phyloP scores from a whole-genome alignment of 2,888 invertebrate species.

The Athalia rosae region DNA sequence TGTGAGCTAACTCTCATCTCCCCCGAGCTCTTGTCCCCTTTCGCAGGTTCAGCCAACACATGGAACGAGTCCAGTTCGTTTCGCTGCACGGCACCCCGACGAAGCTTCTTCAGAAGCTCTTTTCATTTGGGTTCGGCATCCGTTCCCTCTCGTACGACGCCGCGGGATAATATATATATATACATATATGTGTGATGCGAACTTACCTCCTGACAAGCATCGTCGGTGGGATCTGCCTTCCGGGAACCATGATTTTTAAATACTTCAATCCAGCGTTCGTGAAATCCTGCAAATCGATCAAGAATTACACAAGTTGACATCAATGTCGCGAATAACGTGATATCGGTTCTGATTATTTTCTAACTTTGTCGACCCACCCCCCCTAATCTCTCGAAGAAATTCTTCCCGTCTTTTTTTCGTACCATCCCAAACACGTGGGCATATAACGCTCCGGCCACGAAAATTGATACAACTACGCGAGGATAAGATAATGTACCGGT shows the following conservation, averaged over 20 bases:
- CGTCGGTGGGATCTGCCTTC: constrained; percentile 74
- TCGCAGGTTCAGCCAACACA: not conserved
- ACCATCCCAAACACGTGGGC: constrained; percentile 4
- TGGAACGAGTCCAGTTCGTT: constrained; percentile 6
- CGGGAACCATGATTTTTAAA: constrained; percentile 76
- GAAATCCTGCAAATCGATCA: constrained; percentile 71
- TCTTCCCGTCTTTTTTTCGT: not conserved
- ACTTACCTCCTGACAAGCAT: constrained; percentile 73
- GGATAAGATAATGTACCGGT: constrained; percentile 28
- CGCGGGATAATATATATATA: not conserved
- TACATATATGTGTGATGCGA: constrained; percentile 29
- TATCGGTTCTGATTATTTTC: constrained; percentile 1
- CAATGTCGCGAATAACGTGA: constrained; percentile 11
- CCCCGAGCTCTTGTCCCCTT: not conserved
- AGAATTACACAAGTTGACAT: constrained; percentile 46
- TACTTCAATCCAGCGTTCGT: constrained; percentile 71
- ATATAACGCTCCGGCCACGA: constrained; percentile 14
- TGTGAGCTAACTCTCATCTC: not conserved
- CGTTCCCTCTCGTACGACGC: constrained; percentile 6
- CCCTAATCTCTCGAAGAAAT: too few relatives aligned
- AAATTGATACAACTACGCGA: constrained; percentile 10
- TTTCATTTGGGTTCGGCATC: constrained; percentile 12
- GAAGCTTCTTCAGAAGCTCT: constrained; percentile 33
- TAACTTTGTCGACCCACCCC: too few relatives aligned
- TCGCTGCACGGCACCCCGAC: constrained; percentile 12